phyloP scores from a whole-genome alignment of 2,113 vertebrate species.

The Opisthocomus hoazin region DNA sequence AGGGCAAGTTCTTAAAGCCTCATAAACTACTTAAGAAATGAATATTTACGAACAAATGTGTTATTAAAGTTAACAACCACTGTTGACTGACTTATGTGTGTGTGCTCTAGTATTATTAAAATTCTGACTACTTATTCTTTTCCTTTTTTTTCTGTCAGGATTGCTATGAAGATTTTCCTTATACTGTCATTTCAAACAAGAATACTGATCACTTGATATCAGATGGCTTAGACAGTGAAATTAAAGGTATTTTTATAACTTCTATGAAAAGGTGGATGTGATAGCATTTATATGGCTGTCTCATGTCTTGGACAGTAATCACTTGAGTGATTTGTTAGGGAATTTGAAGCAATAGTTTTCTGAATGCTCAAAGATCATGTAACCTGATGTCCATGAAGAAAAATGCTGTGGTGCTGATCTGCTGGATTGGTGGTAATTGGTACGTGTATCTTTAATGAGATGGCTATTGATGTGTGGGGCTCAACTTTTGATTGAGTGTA shows the following conservation, averaged over 20 bases:
- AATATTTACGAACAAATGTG: not conserved
- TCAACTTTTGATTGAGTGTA: not conserved
- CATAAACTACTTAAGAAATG: not conserved
- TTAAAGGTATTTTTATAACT: constrained; percentile 78
- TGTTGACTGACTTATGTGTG: not conserved
- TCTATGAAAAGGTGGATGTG: not conserved
- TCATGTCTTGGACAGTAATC: not conserved
- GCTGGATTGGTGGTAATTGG: not conserved
- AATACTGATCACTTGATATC: constrained; percentile 74
- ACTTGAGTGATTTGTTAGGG: not conserved
- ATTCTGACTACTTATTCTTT: not conserved
- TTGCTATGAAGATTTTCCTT: constrained; percentile 74
- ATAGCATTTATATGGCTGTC: not conserved
- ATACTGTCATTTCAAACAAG: constrained; percentile 68
- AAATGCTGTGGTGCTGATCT: not conserved
- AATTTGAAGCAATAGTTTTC: not conserved
- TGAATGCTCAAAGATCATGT: not conserved
- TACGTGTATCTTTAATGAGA: not conserved
- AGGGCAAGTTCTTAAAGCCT: not conserved
- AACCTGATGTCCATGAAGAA: not conserved
- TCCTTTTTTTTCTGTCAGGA: constrained; percentile 71
- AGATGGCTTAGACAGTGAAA: constrained; percentile 74
- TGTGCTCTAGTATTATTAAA: not conserved
- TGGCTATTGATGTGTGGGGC: not conserved
- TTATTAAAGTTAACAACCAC: not conserved